Conservation (phyloP, 2,797 vertebrate genomes). For the Enteromius fasciolatus region DNA sequence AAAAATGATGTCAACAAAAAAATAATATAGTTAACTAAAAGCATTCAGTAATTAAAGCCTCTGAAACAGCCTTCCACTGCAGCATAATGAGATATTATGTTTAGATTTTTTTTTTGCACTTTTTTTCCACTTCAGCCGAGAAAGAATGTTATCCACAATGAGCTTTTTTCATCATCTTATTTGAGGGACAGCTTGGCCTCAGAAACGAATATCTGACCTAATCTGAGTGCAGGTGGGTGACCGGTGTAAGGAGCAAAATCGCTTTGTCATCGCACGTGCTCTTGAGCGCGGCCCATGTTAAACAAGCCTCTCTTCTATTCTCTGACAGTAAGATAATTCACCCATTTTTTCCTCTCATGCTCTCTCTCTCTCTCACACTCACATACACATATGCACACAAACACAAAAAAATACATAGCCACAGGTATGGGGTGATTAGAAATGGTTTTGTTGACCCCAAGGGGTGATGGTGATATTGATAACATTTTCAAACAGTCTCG, state of each 20-base stretch:
- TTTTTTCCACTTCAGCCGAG: slow-evolving; percentile 26
- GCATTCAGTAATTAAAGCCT: background rate
- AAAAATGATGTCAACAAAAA: background rate
- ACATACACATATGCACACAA: background rate
- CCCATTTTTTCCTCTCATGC: slow-evolving; percentile 30
- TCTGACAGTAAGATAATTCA: slow-evolving; percentile 59
- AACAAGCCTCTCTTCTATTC: slow-evolving; percentile 75
- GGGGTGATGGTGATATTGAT: slow-evolving; percentile 80
- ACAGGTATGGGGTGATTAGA: slow-evolving; percentile 73
- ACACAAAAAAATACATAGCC: slow-evolving; percentile 68
- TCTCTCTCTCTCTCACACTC: background rate
- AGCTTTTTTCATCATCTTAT: slow-evolving; percentile 60
- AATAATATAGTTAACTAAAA: background rate
- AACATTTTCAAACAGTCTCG: slow-evolving; percentile 81
- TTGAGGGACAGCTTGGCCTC: slow-evolving; percentile 79
- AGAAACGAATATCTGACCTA: slow-evolving; percentile 77
- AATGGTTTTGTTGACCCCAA: slow-evolving; percentile 77
- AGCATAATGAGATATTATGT: background rate
- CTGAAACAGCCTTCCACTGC: slow-evolving; percentile 4
- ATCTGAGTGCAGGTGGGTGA: slow-evolving; percentile 79
- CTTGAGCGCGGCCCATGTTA: slow-evolving; percentile 67
- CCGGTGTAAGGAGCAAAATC: slow-evolving; percentile 69
- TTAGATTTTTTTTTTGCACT: background rate
- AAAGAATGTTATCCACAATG: slow-evolving; percentile 69
- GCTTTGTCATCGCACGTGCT: slow-evolving; percentile 79